These are phyloP conservation scores for Hyphantria cunea DNA, from an alignment of 1,140 invertebrate genomes.

Conservation along the genomic window DNA sequence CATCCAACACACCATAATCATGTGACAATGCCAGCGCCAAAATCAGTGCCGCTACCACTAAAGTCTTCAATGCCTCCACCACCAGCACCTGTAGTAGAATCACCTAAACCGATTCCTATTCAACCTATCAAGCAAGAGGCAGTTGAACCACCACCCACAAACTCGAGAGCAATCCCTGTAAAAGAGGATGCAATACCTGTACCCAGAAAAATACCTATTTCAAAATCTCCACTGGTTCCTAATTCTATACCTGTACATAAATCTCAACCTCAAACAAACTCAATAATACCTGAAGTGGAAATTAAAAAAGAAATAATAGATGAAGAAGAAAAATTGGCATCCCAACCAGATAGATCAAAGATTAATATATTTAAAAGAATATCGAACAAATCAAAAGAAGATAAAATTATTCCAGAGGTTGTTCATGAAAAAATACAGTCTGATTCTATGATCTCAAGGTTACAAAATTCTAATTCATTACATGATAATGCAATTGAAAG, in stretches of 20 bases:
- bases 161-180: slow-evolving; percentile 32
- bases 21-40: slow-evolving; percentile 64
- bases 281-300: slow-evolving; percentile 66
- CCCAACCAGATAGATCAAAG: slow-evolving; percentile 91
- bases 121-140: slow-evolving; percentile 68
- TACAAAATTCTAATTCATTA: slow-evolving; percentile 56
- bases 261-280: slow-evolving; percentile 65
- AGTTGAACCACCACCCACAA: slow-evolving; percentile 48
- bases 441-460: slow-evolving; percentile 73
- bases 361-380: slow-evolving; percentile 94
- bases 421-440: slow-evolving; percentile 80
- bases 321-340: slow-evolving; percentile 87
- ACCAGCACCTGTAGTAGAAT: slow-evolving; percentile 43
- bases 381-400: slow-evolving; percentile 88
- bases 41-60: slow-evolving; percentile 39
- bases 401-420: slow-evolving; percentile 77
- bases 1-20: slow-evolving; percentile 74
- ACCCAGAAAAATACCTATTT: slow-evolving; percentile 73
- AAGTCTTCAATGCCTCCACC: slow-evolving; percentile 39
- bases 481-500: slow-evolving; percentile 54
- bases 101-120: slow-evolving; percentile 53
- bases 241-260: slow-evolving; percentile 69
- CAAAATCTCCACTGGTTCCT: slow-evolving; percentile 68
- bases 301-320: slow-evolving; percentile 81
- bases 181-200: slow-evolving; percentile 72